A percentile compares a stretch with the other conserved stretches of the same genome.
Conservation (phyloP, 53 echinoderm and acorn worm genomes). For the Holothuria leucospilota region DNA sequence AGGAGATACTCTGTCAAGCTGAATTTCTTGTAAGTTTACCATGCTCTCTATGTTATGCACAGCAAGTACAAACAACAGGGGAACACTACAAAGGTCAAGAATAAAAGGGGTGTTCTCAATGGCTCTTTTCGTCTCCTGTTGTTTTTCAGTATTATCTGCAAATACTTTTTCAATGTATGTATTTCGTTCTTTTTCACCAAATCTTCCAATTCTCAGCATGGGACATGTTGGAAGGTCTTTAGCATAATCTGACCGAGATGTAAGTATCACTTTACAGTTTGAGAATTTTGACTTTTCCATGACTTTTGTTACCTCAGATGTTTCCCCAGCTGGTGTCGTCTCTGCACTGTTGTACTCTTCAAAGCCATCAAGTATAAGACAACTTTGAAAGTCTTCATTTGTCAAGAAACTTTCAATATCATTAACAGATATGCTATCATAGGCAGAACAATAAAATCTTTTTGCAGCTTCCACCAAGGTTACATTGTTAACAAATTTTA, state of each 20-base stretch:
- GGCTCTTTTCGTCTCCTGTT: neutral
- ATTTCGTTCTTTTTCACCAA: slow-evolving; percentile 12
- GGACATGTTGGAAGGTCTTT: neutral
- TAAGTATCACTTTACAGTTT: neutral
- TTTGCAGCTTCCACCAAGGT: neutral
- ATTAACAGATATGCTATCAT: neutral
- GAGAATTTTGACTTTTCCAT: neutral
- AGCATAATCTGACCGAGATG: slow-evolving; percentile 7
- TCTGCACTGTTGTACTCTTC: too few relatives aligned
- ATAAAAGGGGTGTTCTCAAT: neutral
- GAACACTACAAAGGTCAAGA: slow-evolving; percentile 1
- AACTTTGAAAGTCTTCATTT: neutral
- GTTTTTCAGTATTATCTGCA: neutral
- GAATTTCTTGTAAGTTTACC: neutral
- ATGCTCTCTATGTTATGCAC: neutral
- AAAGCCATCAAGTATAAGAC: too few relatives aligned
- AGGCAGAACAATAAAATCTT: neutral
- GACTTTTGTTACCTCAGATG: neutral
- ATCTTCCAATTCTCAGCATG: slow-evolving; percentile 11
- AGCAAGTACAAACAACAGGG: neutral
- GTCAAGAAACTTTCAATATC: neutral
- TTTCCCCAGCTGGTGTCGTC: neutral
- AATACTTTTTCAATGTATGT: neutral
- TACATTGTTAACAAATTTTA: slow-evolving; percentile 3
- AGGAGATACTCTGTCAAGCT: neutral